phyloP scores from a whole-genome alignment of 2,113 vertebrate species.

The Bufo gargarizans region DNA sequence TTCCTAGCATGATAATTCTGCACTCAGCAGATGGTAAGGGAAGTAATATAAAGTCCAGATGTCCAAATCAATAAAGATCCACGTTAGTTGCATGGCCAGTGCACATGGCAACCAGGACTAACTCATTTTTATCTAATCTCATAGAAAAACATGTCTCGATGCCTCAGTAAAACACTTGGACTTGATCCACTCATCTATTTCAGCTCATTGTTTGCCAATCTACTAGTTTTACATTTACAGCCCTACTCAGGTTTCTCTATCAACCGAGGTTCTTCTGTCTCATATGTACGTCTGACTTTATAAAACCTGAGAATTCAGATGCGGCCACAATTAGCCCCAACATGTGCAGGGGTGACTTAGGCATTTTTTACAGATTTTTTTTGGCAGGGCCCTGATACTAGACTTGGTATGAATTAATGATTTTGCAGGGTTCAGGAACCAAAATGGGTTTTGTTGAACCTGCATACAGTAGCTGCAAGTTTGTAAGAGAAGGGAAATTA shows the following conservation, averaged over 20 bases:
- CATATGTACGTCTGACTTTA: too few relatives aligned
- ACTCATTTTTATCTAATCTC: constrained; percentile 1
- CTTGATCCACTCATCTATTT: not conserved
- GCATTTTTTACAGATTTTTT: not conserved
- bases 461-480: not conserved
- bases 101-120: not conserved
- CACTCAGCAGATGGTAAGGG: constrained; percentile 10
- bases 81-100: not conserved
- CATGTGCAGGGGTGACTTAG: not conserved
- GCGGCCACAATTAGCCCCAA: not conserved
- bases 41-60: constrained; percentile 23
- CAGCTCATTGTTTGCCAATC: not conserved
- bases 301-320: too few relatives aligned
- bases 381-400: not conserved
- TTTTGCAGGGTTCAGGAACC: not conserved
- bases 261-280: not conserved
- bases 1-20: constrained; percentile 17
- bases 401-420: not conserved
- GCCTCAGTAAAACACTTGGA: not conserved
- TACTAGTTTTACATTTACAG: not conserved
- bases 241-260: too few relatives aligned
- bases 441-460: not conserved
- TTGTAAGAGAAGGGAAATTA: not conserved
- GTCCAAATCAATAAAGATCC: constrained; percentile 31
- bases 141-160: not conserved